Evolutionary conservation across 2,797 vertebrate species (phyloP), one percentile per base, ranked within the genome.

Genomic region (Tamandua tetradactyla): DNA sequence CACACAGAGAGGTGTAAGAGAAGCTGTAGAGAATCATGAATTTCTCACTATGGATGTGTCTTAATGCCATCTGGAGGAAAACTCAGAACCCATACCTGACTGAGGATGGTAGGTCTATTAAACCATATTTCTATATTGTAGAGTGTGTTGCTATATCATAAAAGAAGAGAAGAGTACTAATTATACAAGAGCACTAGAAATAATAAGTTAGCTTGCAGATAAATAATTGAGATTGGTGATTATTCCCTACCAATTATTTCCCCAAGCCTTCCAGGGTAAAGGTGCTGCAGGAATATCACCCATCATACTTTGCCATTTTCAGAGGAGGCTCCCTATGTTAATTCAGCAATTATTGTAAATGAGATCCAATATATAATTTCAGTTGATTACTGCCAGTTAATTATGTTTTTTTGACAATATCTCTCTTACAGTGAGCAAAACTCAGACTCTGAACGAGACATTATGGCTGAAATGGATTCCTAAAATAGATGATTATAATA

Each of bases 371-470:
- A 78, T 81, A 78, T 78, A 91, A 94, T 96, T 95, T 55, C 68
- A 90, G 74, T 82, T 94, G 80, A 94, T 89, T 93, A 40, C 0
- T 90, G 12, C 6, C 59, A 78, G 37, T 79, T 61, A 88, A 49
- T 94, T 89, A 47, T 49, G 32, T n/a, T 72, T 37, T 96, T 91
- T 79, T 80, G 61, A 87, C 37, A 95, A 55, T 86, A 87, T 89
- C 91, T 96, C 37, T 92, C 69, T 89, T 89, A 89, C 55, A 89
- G 32, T 71, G 23, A 97, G 72, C 71, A 92, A 89, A 90, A 49
- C 35, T 71, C n/a, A 62, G 11, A 13, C 59, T 96, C 61, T 7
- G 13, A 95, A 61, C 84, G 69, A 91, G 57, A 87, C 13, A 69
- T 72, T 92, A 79, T 89, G 52, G 32, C 76, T 94, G 44, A 83